phyloP scores from a whole-genome alignment of 2,888 invertebrate genomes.

The Buathra laborator region DNA sequence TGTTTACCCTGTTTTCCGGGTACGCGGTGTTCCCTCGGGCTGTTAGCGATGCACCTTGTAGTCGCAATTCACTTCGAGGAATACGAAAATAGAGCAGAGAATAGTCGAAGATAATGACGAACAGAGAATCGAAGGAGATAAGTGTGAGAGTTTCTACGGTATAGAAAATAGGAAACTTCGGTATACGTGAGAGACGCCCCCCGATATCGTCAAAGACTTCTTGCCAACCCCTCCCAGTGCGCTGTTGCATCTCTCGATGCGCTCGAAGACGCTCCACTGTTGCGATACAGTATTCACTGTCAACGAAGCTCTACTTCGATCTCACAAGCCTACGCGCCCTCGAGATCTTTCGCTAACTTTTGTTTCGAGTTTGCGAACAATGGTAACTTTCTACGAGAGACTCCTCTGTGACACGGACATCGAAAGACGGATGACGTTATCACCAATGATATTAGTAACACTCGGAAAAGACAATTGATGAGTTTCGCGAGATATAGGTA shows the following conservation, averaged over 20 bases:
- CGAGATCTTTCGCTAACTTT: constrained; percentile 34
- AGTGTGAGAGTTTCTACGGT: constrained; percentile 1
- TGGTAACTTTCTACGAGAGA: not conserved
- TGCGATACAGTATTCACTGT: constrained; percentile 26
- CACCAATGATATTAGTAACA: not conserved
- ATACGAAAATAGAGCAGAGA: not conserved
- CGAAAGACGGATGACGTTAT: not conserved
- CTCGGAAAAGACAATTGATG: not conserved
- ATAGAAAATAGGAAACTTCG: constrained; percentile 56
- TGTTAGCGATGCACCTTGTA: constrained; percentile 12
- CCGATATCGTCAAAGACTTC: constrained; percentile 45
- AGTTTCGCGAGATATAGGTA: not conserved
- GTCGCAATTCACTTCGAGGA: constrained; percentile 23
- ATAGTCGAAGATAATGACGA: constrained; percentile 49
- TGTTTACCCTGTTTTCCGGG: constrained; percentile 10
- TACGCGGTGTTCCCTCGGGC: constrained; percentile 27
- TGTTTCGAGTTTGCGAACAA: constrained; percentile 13
- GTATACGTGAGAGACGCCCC: constrained; percentile 25
- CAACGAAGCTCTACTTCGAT: constrained; percentile 29
- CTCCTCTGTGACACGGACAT: not conserved
- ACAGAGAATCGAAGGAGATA: constrained; percentile 28
- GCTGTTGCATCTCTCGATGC: constrained; percentile 29
- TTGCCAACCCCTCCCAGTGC: constrained; percentile 22
- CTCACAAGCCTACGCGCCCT: not conserved
- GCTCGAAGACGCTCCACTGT: constrained; percentile 7